Base-by-base conservation (phyloP, 2,797 vertebrate genomes). In the Sitta carolinensis region DNA sequence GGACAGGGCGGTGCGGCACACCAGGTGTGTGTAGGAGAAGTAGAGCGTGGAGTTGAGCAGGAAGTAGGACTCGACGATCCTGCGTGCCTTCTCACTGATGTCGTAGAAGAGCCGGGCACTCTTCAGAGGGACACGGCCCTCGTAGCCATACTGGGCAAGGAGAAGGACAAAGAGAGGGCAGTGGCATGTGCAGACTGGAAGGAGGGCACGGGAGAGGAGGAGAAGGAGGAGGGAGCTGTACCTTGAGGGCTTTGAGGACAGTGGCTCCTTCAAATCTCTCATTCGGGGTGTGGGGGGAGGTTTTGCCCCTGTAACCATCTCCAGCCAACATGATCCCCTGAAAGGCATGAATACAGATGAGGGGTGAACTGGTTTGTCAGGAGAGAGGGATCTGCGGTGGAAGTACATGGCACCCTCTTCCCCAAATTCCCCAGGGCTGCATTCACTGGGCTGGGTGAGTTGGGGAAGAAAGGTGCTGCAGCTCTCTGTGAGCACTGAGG, bases 21-120 rank as follows among this genome's bases (percentile, higher is more conserved):
- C 99, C 87, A 99, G 97, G 97, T 99, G 99, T 2, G 99, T 99
- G 97, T 99, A 99, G 96, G 99, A 99, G 98, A 99, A 99, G 96
- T 99, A 99, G 77, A 99, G 97, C 0, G 99, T 99, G 93, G 99
- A 98, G 96, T 99, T 99, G 52, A 99, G 98, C 98, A 98, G 98
- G 97, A 99, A 99, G 97, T 99, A 99, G 40, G 99, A 99, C 97
- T 99, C 97, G 0, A 99, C 97, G 2, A 99, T 98, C 81, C 96
- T 97, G 55, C 99, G 98, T 10, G 98, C 99, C 93, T 99, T 99
- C 97, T 99, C 99, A 0, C 99, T 99, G 96, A 98, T 97, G 7
- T 99, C 98, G 0, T 99, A 99, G 96, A 99, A 99, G 50, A 99
- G 98, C 25, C 98, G 98, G 19, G 99, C 99, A 0, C 99, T 99